phyloP scores from a whole-genome alignment of 2,888 invertebrate genomes.

The Callyntrura guangdongensis region DNA sequence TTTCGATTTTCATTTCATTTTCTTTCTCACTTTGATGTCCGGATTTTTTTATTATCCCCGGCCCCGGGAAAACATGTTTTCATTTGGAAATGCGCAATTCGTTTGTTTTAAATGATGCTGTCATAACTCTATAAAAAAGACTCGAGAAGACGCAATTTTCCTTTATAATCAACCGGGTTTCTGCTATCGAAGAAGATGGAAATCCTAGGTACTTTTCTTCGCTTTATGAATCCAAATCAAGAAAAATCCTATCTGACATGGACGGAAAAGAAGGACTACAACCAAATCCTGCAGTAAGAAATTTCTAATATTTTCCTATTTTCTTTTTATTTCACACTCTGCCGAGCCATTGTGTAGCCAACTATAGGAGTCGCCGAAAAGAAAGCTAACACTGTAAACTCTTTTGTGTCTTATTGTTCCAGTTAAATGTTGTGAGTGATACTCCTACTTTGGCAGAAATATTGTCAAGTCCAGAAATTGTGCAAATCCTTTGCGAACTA shows the following conservation, averaged over 20 bases:
- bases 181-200: conserved; percentile 77
- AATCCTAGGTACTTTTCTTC: conserved; percentile 74
- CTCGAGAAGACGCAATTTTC: conserved; percentile 68
- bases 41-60: conserved; percentile 17
- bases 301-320: conserved; percentile 33
- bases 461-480: conserved; percentile 75
- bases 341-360: too few species aligned
- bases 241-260: conserved; percentile 78
- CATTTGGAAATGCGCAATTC: neutral
- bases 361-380: too few species aligned
- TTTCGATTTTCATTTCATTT: neutral
- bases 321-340: neutral
- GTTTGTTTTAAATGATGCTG: neutral
- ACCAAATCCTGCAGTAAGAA: conserved; percentile 72
- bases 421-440: conserved; percentile 81
- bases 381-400: neutral
- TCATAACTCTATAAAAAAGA: conserved; percentile 47
- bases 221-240: conserved; percentile 79
- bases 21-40: neutral
- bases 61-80: neutral
- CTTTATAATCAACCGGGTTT: conserved; percentile 75
- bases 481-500: conserved; percentile 80
- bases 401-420: neutral
- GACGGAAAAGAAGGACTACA: conserved; percentile 78
- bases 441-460: conserved; percentile 79